These are phyloP conservation scores for Struthidea cinerea DNA, from an alignment of 2,113 vertebrate species.

Conservation along the genomic window DNA sequence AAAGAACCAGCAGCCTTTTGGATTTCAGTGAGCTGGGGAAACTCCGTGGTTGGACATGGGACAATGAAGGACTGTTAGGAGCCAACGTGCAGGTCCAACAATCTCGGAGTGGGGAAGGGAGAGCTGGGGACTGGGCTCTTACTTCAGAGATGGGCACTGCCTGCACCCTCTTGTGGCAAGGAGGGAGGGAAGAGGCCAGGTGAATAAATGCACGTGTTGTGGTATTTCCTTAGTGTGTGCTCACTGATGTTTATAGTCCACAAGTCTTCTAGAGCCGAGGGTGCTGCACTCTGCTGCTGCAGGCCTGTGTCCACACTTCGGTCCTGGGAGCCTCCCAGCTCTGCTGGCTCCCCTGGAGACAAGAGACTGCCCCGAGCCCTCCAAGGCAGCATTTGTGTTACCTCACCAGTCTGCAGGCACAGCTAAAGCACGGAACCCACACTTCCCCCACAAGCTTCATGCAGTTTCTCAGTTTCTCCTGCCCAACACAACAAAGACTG, in stretches of 20 bases:
- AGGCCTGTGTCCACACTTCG: neutral
- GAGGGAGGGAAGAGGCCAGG: neutral
- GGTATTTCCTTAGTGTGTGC: neutral
- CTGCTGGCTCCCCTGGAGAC: neutral
- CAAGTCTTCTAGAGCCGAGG: neutral
- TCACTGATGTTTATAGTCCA: neutral
- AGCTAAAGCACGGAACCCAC: neutral
- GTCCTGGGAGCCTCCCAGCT: neutral
- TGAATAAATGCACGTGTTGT: conserved; percentile 7
- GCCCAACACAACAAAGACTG: neutral
- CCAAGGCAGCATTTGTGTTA: neutral
- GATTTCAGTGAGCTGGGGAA: neutral
- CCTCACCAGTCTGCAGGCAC: neutral
- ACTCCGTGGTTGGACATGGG: neutral
- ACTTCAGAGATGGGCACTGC: neutral
- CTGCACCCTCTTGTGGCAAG: neutral
- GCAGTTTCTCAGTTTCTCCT: neutral
- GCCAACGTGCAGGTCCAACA: neutral
- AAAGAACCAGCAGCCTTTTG: neutral
- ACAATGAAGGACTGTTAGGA: neutral
- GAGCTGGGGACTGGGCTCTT: neutral
- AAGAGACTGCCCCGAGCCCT: neutral
- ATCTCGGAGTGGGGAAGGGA: neutral
- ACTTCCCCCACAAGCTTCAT: neutral
- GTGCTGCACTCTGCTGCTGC: neutral